Evolutionary conservation across 2,113 vertebrate species (phyloP).

Genomic region (Chelonoidis abingdonii): DNA sequence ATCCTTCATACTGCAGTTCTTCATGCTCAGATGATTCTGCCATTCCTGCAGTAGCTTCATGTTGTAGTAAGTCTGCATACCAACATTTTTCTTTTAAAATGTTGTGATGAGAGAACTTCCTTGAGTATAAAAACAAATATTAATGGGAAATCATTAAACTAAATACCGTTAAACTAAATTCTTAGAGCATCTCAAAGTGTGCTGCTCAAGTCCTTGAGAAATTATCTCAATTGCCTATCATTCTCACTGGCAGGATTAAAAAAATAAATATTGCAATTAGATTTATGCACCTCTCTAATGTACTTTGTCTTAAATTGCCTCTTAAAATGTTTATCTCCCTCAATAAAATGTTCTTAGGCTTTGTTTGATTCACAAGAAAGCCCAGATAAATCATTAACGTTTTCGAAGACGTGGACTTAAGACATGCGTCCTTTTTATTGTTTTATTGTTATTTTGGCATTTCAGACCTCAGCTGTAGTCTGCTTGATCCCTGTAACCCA

Average conservation of each 20-base stretch:
- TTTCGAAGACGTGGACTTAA: constrained; percentile 38
- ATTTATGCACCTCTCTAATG: neutral
- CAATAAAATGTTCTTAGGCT: constrained; percentile 21
- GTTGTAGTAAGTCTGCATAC: neutral
- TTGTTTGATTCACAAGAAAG: constrained; percentile 25
- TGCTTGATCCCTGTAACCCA: constrained; percentile 47
- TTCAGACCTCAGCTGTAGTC: constrained; percentile 45
- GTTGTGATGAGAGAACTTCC: neutral
- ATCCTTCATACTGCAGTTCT: neutral
- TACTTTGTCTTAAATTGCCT: constrained; percentile 35
- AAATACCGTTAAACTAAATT: constrained; percentile 47
- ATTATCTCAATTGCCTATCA: constrained; percentile 18
- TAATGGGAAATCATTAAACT: constrained; percentile 41
- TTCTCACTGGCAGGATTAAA: constrained; percentile 7
- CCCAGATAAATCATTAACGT: constrained; percentile 2
- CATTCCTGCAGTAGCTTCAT: neutral
- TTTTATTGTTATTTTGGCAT: constrained; percentile 58
- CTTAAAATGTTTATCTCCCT: neutral
- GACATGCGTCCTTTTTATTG: constrained; percentile 27
- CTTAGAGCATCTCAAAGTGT: constrained; percentile 3
- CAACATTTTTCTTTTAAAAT: constrained; percentile 21
- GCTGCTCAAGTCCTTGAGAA: constrained; percentile 28
- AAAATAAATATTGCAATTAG: constrained; percentile 4
- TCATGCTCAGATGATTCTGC: neutral
- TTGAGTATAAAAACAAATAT: constrained; percentile 21